phyloP scores from a whole-genome alignment of 2,113 vertebrate genomes.

The Craseonycteris thonglongyai region DNA sequence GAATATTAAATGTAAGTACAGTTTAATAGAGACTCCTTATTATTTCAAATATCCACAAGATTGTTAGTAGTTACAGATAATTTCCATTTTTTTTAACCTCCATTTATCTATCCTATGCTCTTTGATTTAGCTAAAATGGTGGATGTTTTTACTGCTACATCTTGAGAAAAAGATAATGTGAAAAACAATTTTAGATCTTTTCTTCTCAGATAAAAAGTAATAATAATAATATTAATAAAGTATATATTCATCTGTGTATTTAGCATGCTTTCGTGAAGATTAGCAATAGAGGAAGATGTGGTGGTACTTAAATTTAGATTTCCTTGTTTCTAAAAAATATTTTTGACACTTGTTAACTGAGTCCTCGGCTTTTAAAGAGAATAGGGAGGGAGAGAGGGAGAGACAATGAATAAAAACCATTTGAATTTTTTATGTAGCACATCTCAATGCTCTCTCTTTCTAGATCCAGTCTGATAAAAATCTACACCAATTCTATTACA shows the following conservation, averaged over 20 bases:
- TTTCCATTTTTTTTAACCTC: background rate
- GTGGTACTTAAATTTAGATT: background rate
- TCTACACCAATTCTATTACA: background rate
- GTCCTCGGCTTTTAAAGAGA: background rate
- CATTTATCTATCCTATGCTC: background rate
- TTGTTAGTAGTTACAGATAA: background rate
- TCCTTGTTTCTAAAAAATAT: background rate
- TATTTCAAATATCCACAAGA: background rate
- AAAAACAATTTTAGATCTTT: background rate
- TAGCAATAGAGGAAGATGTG: background rate
- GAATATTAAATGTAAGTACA: background rate
- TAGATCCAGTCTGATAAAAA: fast-evolving
- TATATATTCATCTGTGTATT: background rate
- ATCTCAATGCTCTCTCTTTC: background rate
- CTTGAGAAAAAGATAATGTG: background rate
- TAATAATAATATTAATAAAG: no score
- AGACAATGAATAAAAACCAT: background rate
- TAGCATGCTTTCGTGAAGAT: background rate
- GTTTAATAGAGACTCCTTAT: background rate
- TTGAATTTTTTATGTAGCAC: background rate
- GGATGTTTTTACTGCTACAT: background rate
- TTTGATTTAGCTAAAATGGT: background rate
- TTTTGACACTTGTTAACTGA: background rate
- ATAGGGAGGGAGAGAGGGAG: background rate
- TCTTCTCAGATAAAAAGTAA: background rate